A percentile compares a stretch with the other conserved stretches of the same genome.
phyloP scores from a whole-genome alignment of 2,113 vertebrate genomes.

The Agapornis roseicollis region DNA sequence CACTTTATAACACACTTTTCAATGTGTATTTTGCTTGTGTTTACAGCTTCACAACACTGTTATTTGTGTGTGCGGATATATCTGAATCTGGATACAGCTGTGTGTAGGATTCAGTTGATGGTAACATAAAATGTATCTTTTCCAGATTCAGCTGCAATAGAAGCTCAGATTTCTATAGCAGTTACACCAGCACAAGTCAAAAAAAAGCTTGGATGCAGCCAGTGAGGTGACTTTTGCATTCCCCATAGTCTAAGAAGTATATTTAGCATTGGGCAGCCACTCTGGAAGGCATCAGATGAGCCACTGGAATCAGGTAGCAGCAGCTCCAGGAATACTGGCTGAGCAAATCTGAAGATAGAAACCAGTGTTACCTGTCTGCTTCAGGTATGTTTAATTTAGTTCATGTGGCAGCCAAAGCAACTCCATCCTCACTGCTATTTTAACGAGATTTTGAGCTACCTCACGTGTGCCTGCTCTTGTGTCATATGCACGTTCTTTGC shows the following conservation, averaged over 20 bases:
- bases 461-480: background rate
- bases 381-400: background rate
- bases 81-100: constrained; percentile 15
- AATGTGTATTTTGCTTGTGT: background rate
- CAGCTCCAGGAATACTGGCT: background rate
- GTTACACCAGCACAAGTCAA: background rate
- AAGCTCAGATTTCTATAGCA: background rate
- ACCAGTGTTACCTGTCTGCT: background rate
- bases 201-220: background rate
- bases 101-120: background rate
- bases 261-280: background rate
- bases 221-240: background rate
- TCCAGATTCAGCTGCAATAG: background rate
- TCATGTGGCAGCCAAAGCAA: background rate
- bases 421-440: background rate
- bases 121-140: background rate
- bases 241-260: background rate
- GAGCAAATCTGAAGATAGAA: background rate
- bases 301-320: background rate
- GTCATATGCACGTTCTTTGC: background rate
- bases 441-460: background rate
- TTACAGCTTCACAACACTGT: background rate
- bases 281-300: background rate
- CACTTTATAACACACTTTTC: background rate
- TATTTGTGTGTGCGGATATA: background rate